Conservation (phyloP, 2,888 invertebrate species). For the Noctua pronuba region DNA sequence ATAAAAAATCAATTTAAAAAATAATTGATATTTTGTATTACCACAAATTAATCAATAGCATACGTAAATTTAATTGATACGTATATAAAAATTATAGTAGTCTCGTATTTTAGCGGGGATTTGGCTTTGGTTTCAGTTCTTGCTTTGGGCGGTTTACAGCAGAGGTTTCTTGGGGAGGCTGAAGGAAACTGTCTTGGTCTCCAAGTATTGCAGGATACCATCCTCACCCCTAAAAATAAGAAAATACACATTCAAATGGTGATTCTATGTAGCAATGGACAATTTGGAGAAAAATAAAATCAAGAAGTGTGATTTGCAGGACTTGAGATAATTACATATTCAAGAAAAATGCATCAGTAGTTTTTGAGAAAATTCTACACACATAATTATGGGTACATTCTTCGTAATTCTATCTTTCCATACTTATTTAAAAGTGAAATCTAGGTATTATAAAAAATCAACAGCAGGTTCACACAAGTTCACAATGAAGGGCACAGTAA, state of each 20-base stretch:
- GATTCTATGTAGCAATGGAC: not conserved
- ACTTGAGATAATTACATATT: not conserved
- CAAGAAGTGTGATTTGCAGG: not conserved
- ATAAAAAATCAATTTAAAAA: slow-evolving; percentile 9
- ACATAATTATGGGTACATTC: not conserved
- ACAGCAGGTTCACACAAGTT: not conserved
- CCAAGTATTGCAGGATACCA: slow-evolving; percentile 94
- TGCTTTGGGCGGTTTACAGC: slow-evolving; percentile 69
- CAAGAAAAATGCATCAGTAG: not conserved
- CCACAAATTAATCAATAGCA: slow-evolving; percentile 42
- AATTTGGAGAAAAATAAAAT: not conserved
- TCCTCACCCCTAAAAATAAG: slow-evolving; percentile 93
- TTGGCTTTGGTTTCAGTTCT: slow-evolving; percentile 36
- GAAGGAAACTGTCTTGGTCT: slow-evolving; percentile 94
- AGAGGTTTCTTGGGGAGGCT: slow-evolving; percentile 90
- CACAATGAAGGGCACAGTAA: not conserved
- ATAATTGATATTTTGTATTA: slow-evolving; percentile 48
- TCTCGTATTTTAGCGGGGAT: slow-evolving; percentile 24
- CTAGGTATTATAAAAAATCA: not conserved
- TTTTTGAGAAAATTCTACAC: not conserved
- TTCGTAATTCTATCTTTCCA: not conserved
- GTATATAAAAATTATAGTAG: slow-evolving; percentile 31
- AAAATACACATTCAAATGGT: slow-evolving; percentile 11
- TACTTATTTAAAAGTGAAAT: not conserved
- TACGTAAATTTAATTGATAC: slow-evolving; percentile 17